phyloP scores from a whole-genome alignment of 2,888 invertebrate genomes.

The Trichogramma evanescens region DNA sequence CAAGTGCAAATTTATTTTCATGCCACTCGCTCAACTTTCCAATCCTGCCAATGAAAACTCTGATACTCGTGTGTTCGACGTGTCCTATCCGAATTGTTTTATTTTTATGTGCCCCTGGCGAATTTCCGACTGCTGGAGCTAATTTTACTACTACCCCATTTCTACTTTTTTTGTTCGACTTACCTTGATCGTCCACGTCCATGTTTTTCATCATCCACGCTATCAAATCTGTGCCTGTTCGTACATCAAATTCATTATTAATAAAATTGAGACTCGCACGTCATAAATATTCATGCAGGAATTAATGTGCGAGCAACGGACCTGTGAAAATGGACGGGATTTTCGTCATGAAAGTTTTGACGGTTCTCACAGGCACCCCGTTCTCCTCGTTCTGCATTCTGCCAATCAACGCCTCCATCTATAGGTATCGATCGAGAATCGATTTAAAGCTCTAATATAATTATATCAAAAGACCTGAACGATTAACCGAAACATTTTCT shows the following conservation, averaged over 20 bases:
- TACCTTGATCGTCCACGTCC: slow-evolving; percentile 80
- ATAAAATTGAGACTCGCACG: neutral
- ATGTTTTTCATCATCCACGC: slow-evolving; percentile 91
- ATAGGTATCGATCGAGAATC: slow-evolving; percentile 36
- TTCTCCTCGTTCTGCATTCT: slow-evolving; percentile 91
- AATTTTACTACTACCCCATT: neutral
- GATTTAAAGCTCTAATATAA: neutral
- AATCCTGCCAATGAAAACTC: too few species aligned
- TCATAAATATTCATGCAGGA: neutral
- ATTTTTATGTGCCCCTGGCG: too few species aligned
- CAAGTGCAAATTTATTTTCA: too few species aligned
- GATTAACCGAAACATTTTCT: too few species aligned
- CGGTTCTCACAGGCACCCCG: slow-evolving; percentile 93
- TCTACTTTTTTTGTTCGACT: slow-evolving; percentile 17
- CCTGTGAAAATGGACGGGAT: slow-evolving; percentile 91
- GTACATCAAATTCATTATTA: neutral
- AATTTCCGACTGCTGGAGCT: neutral
- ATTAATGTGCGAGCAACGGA: slow-evolving; percentile 30
- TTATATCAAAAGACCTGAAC: too few species aligned
- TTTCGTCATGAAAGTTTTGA: slow-evolving; percentile 98
- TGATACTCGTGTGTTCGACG: too few species aligned
- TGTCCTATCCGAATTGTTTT: too few species aligned
- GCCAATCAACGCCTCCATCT: slow-evolving; percentile 95
- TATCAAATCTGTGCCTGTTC: slow-evolving; percentile 82
- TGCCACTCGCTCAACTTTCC: too few species aligned